Evolutionary conservation across 2,797 vertebrate genomes (phyloP).

Genomic region (Acipenser oxyrinchus): DNA sequence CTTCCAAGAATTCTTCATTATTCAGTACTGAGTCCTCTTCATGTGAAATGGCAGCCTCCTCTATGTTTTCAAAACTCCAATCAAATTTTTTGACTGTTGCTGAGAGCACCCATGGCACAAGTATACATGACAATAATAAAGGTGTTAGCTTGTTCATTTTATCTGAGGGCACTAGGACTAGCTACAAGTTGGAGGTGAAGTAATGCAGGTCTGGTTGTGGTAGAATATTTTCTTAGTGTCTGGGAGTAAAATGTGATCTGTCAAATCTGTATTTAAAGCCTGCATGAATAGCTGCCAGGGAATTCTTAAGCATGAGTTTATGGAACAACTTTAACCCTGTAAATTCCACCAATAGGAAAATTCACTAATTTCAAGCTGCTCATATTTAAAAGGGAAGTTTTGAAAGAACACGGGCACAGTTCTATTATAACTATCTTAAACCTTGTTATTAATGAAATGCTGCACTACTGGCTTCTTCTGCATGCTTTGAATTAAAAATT

Average conservation of each 20-base stretch:
- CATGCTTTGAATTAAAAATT: too few relatives aligned
- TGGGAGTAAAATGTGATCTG: constrained; percentile 63
- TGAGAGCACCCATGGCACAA: constrained; percentile 59
- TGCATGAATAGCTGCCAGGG: constrained; percentile 69
- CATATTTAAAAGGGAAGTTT: too few relatives aligned
- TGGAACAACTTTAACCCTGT: constrained; percentile 77
- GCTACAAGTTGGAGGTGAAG: constrained; percentile 34
- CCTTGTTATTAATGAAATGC: too few relatives aligned
- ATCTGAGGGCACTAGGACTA: constrained; percentile 34
- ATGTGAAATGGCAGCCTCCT: constrained; percentile 30
- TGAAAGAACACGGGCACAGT: too few relatives aligned
- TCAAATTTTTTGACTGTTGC: constrained; percentile 47
- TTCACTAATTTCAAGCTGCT: constrained; percentile 1
- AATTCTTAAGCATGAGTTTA: constrained; percentile 58
- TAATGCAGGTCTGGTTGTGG: constrained; percentile 41
- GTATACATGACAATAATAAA: constrained; percentile 49
- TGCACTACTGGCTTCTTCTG: too few relatives aligned
- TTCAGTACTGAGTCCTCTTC: constrained; percentile 47
- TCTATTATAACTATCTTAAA: too few relatives aligned
- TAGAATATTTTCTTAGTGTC: constrained; percentile 54
- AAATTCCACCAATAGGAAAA: constrained; percentile 52
- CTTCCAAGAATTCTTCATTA: constrained; percentile 41
- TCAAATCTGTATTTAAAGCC: constrained; percentile 85
- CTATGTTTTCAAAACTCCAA: constrained; percentile 30
- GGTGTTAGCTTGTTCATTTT: constrained; percentile 61